Evolutionary conservation across 2,113 vertebrate species (phyloP), one percentile per base, ranked within the genome.

Genomic region (Hippolais icterina): DNA sequence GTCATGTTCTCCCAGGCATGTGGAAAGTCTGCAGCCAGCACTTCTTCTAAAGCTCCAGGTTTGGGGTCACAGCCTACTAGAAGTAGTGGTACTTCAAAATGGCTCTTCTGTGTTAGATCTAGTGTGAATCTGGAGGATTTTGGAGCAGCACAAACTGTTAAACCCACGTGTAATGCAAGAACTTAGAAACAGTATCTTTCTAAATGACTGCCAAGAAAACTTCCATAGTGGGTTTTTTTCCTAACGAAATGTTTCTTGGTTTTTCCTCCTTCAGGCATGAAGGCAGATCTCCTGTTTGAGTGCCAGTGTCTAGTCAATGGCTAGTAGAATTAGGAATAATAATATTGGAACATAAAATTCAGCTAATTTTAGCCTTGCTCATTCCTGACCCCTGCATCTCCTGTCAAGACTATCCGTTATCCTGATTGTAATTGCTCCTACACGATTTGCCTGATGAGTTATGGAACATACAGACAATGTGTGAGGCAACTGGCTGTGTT

Each of bases 381-480:
- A 27, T 59, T 50, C 49, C 29, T 75, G 42, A 53, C 11, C 25
- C 57, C 11, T 18, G 23, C 3, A 3, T 14, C 50, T 90, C 42
- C 44, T 41, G 5, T 37, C 31, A 59, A 11, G 28, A 16, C 33
- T 29, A 9, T 23, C 21, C 11, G 3, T 66, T 49, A 5, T 15
- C 39, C 12, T 18, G 24, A 44, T 4, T 29, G 24, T 33, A 54
- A 59, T 20, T 12, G 1, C 24, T 66, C 4, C n/a, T 44, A 8
- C 27, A 18, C 1, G 0, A 9, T 35, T 66, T 63, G 64, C 42
- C 57, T n/a, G 24, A n/a, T 68, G 57, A 33, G 23, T 53, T 39
- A 17, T 1, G 1, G 33, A 29, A 21, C 9, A 1, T 1, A 42
- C 23, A 52, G 56, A 59, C 21, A 39, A 2, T 2, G 31, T n/a